These are phyloP conservation scores for Parazoanthus darwini DNA, from an alignment of 92 coral and sea anemone species.

Conservation along the genomic window DNA sequence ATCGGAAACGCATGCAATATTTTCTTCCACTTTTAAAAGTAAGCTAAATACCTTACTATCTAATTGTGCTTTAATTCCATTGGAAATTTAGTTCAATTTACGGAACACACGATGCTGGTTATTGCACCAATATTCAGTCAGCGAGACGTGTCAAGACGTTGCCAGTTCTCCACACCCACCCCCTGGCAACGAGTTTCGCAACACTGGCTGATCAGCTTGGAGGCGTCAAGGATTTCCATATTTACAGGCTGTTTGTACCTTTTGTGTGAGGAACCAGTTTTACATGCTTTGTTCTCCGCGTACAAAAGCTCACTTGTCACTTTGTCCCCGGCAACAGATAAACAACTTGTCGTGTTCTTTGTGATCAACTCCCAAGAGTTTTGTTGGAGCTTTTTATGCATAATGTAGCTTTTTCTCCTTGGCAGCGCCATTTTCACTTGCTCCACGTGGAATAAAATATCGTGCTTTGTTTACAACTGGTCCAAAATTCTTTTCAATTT, in stretches of 20 bases:
- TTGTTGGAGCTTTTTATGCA: background rate
- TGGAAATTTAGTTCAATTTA: background rate
- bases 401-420: background rate
- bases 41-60: background rate
- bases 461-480: slow-evolving; percentile 34
- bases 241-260: slow-evolving; percentile 23
- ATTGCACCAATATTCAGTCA: background rate
- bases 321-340: background rate
- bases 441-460: slow-evolving; percentile 40
- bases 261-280: slow-evolving; percentile 1
- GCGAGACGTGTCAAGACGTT: background rate
- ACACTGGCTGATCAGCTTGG: background rate
- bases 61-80: background rate
- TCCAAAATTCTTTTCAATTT: slow-evolving; percentile 15
- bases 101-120: background rate
- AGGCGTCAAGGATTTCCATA: background rate
- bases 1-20: slow-evolving; percentile 18
- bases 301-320: background rate
- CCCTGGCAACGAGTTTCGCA: background rate
- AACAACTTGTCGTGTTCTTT: background rate
- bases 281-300: background rate
- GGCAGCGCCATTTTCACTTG: background rate
- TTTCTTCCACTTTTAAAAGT: background rate
- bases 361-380: slow-evolving; percentile 5
- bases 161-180: background rate